These are phyloP conservation scores for Corythornis vintsioides DNA, from an alignment of 2,113 vertebrate genomes.

Conservation along the genomic window DNA sequence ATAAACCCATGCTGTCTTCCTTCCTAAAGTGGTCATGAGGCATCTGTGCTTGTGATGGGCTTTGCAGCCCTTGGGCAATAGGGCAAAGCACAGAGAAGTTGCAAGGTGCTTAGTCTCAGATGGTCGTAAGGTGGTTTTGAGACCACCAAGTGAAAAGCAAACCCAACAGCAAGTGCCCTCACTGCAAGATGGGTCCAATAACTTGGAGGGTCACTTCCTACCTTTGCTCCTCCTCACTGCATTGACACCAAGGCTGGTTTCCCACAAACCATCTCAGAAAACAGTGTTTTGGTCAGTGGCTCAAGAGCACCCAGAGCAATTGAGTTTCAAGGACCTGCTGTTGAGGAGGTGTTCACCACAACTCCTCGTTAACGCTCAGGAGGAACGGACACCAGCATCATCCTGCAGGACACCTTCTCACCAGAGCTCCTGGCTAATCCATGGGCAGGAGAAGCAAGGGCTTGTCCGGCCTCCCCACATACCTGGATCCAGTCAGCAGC, in stretches of 20 bases:
- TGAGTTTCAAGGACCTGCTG: neutral
- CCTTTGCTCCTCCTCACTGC: neutral
- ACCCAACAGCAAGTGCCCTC: neutral
- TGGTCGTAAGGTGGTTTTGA: neutral
- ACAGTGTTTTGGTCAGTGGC: rapidly evolving
- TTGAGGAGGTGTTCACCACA: neutral
- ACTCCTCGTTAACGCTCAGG: neutral
- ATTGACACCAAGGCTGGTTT: neutral
- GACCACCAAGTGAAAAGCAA: neutral
- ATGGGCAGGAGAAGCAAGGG: neutral
- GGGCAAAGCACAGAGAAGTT: neutral
- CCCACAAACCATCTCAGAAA: neutral
- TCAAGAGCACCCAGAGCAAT: neutral
- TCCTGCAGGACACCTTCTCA: neutral
- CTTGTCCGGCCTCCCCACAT: neutral
- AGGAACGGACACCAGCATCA: neutral
- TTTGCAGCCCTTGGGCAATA: neutral
- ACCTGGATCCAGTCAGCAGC: neutral
- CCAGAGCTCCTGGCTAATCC: neutral
- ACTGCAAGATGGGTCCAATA: neutral
- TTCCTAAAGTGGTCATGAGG: neutral
- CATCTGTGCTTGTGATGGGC: neutral
- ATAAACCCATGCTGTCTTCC: rapidly evolving
- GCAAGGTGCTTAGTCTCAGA: neutral
- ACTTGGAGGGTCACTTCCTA: neutral